Percentiles rank a stretch among this genome's conserved stretches.
Conservation (phyloP, 2,888 invertebrate genomes). For the Oscheius sp. region DNA sequence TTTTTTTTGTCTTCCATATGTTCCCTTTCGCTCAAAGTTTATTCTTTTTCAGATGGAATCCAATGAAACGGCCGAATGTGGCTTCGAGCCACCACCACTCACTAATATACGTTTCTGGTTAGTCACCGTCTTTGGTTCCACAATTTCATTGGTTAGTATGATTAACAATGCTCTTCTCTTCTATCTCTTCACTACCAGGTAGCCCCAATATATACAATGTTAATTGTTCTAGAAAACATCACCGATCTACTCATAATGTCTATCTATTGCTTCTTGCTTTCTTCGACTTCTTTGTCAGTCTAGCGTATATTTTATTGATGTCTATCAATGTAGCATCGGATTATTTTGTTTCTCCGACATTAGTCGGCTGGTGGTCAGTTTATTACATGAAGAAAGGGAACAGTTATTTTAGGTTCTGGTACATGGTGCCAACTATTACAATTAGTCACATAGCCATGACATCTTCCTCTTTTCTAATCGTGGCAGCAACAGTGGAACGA, state of each 20-base stretch:
- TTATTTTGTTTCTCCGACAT: conserved; percentile 50
- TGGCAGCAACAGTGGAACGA: conserved; percentile 64
- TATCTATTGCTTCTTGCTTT: conserved; percentile 67
- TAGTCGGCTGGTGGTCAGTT: conserved; percentile 60
- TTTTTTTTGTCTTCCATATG: background rate
- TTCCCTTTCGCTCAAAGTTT: background rate
- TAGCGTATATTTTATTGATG: conserved; percentile 66
- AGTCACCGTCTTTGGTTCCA: conserved; percentile 63
- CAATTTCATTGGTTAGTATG: conserved; percentile 58
- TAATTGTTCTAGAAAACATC: conserved; percentile 53
- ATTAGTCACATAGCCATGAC: conserved; percentile 69
- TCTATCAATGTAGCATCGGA: conserved; percentile 66
- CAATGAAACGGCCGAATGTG: conserved; percentile 25
- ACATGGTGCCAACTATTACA: conserved; percentile 67
- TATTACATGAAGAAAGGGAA: background rate
- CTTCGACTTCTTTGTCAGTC: conserved; percentile 65
- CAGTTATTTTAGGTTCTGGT: conserved; percentile 51
- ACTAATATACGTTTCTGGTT: conserved; percentile 58
- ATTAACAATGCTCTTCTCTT: conserved; percentile 64
- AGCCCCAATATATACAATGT: background rate
- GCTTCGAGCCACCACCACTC: conserved; percentile 48
- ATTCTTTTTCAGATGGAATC: conserved; percentile 14
- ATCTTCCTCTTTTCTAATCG: conserved; percentile 64
- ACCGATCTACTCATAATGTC: conserved; percentile 49
- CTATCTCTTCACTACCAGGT: conserved; percentile 56